Evolutionary conservation across 2,113 vertebrate genomes (phyloP).

Genomic region (cat (Felis catus)): F.catus_Fca126_mat1.0 CM031417.1:14035001-14035500

Average conservation of each 20-base stretch:
- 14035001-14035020: slow-evolving; percentile 99
- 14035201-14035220: slow-evolving; percentile 81
- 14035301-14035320: slow-evolving; percentile 29
- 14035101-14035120: slow-evolving; percentile 82
- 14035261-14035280: slow-evolving; percentile 63
- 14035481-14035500: slow-evolving; percentile 61
- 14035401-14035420: neutral
- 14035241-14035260: slow-evolving; percentile 76
- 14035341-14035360: neutral
- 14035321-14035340: neutral
- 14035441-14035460: neutral
- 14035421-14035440: neutral
- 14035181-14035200: slow-evolving; percentile 83
- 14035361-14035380: neutral
- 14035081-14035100: slow-evolving; percentile 89
- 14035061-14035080: slow-evolving; percentile 93
- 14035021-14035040: slow-evolving; percentile 88
- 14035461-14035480: slow-evolving; percentile 65
- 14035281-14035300: neutral
- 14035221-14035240: slow-evolving; percentile 81
- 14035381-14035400: slow-evolving; percentile 6
- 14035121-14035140: slow-evolving; percentile 54
- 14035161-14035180: slow-evolving; percentile 86
- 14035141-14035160: slow-evolving; percentile 71
- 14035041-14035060: slow-evolving; percentile 73